Conservation (phyloP, 1,140 invertebrate genomes). For the Thaumatotibia leucotreta region DNA sequence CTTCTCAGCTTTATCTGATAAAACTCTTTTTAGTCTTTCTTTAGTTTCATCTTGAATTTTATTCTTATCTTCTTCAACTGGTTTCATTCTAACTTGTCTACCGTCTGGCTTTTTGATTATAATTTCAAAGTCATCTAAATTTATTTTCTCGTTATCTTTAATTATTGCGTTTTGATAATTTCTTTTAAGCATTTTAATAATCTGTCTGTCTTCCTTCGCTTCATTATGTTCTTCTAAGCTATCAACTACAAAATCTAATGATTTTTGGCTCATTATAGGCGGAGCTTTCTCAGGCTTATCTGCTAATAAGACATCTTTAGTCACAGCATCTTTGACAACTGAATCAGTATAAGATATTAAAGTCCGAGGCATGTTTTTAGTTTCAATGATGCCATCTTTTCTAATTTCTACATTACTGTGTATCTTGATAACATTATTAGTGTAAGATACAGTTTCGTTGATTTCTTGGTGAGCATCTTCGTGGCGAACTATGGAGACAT, state of each 20-base stretch:
- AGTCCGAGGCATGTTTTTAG: constrained; percentile 13
- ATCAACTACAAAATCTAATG: constrained; percentile 62
- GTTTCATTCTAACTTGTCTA: constrained; percentile 51
- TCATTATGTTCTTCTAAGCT: constrained; percentile 34
- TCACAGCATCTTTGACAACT: constrained; percentile 29
- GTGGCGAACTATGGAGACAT: constrained; percentile 10
- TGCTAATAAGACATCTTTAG: constrained; percentile 33
- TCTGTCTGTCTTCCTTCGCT: background rate
- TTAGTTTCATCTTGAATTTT: constrained; percentile 37
- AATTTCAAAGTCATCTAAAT: constrained; percentile 49
- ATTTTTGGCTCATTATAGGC: constrained; percentile 65
- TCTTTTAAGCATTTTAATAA: constrained; percentile 13
- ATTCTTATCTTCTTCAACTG: constrained; percentile 41
- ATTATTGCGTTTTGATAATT: constrained; percentile 18
- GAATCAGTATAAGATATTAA: constrained; percentile 31
- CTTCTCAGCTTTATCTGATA: constrained; percentile 40
- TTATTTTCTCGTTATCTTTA: background rate
- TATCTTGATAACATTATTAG: constrained; percentile 63
- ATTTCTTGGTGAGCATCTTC: constrained; percentile 22
- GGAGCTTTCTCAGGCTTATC: constrained; percentile 36
- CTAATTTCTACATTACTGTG: constrained; percentile 54
- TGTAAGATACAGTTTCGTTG: constrained; percentile 41
- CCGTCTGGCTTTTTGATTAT: constrained; percentile 57
- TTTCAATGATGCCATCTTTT: constrained; percentile 42
- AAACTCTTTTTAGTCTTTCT: constrained; percentile 46